Evolutionary conservation across 2,888 invertebrate species (phyloP), one percentile per base, ranked within the genome.

Genomic region (Chrysolina oricalcia): DNA sequence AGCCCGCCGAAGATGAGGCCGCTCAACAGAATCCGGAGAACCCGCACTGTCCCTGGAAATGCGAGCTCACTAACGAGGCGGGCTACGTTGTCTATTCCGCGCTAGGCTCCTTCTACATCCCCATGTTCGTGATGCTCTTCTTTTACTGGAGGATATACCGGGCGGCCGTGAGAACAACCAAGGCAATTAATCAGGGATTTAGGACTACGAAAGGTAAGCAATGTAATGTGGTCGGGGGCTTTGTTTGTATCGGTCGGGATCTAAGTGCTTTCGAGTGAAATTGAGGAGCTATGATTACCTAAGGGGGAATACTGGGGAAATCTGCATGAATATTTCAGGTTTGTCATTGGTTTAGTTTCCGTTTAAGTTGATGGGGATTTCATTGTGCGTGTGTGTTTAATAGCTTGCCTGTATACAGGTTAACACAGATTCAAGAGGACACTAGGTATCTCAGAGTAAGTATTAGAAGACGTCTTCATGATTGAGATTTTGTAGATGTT

Each of bases 31-130:
- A 72, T 15, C 67, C 70, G 46, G 76, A 73, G 46, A 73, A 76
- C 72, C 80, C 78, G 66, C 78, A 75, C 23, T 95, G 95, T 86
- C 94, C 93, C 11, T 95, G 95, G 94, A 95, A 94, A 81, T 98
- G 97, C 87, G 96, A 97, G 88, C 92, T 98, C 80, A 97, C 97
- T 85, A 96, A 96, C 90, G 97, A 97, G 87, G 94, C 95, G 64
- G 97, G 97, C 70, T 99, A 99, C 91, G 97, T 98, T 72, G 94
- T 99, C 72, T 98, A 98, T 90, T 98, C 98, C 4, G 98, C 98
- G 0, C 92, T 98, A 27, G 98, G 98, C n/a, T 98, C 98, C 79
- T 98, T 98, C 92, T 98, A 97, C 90, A 94, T 98, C 85, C 98
- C 98, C 53, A 98, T 98, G 97, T 93, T 97, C 84, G 97, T 98